phyloP scores from a whole-genome alignment of 2,113 vertebrate species.

The Piliocolobus tephrosceles region DNA sequence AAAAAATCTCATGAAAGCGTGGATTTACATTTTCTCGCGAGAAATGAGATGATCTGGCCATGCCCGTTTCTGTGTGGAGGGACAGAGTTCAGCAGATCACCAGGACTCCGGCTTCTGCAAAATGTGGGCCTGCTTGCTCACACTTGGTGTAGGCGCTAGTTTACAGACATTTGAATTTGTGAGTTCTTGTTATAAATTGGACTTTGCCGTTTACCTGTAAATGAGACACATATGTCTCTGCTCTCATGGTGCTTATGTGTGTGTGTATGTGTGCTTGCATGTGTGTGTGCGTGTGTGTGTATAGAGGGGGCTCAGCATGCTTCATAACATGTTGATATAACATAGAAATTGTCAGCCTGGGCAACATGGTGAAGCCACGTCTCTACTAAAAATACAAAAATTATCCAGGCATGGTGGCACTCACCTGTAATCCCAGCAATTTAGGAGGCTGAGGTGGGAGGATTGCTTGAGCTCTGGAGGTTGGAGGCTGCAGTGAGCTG shows the following conservation, averaged over 20 bases:
- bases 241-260: neutral
- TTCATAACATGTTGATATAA: neutral
- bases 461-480: no score
- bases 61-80: neutral
- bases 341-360: neutral
- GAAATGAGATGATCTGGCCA: neutral
- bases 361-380: neutral
- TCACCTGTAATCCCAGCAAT: no score
- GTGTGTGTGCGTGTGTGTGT: no score
- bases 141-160: fast-evolving
- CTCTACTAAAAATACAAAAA: no score
- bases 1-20: neutral
- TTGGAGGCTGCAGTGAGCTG: no score
- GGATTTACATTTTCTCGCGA: neutral
- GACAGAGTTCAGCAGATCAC: neutral
- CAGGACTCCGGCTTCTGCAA: neutral
- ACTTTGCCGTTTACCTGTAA: neutral
- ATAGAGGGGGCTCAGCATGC: no score
- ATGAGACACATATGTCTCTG: neutral
- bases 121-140: fast-evolving
- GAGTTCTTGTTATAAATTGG: neutral
- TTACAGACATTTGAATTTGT: neutral
- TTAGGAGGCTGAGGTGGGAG: no score
- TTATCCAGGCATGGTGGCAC: no score
- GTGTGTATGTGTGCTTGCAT: neutral